Conservation (phyloP, 2,888 invertebrate genomes). For the Luffia ferchaultella region DNA sequence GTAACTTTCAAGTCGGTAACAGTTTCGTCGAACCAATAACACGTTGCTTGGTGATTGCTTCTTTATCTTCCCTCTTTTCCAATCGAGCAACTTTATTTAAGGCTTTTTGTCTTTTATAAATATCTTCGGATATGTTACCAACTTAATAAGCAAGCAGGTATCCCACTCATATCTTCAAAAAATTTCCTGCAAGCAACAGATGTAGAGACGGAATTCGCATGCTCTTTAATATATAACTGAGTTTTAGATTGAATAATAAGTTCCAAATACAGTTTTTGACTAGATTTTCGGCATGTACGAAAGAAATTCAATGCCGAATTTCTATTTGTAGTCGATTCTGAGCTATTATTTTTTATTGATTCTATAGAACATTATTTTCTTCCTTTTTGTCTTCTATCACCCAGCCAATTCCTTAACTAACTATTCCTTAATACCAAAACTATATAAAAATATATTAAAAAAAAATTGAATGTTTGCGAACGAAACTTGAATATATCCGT, state of each 20-base stretch:
- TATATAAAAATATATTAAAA: too few relatives aligned
- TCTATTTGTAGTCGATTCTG: too few relatives aligned
- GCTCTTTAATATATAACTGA: slow-evolving; percentile 4
- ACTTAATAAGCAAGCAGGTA: slow-evolving; percentile 8
- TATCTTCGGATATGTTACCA: slow-evolving; percentile 8
- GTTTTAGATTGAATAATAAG: slow-evolving; percentile 6
- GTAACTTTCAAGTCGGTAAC: too few relatives aligned
- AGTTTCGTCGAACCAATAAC: too few relatives aligned
- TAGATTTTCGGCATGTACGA: slow-evolving; percentile 4
- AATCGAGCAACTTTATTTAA: slow-evolving; percentile 6
- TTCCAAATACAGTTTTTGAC: slow-evolving; percentile 7
- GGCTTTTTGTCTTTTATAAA: slow-evolving; percentile 3
- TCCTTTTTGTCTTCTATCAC: too few relatives aligned
- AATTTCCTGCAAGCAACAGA: slow-evolving; percentile 4
- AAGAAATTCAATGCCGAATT: too few relatives aligned
- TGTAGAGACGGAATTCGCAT: not conserved
- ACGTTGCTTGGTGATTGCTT: not conserved
- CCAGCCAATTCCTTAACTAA: too few relatives aligned
- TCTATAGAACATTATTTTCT: too few relatives aligned
- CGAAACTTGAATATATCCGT: too few relatives aligned
- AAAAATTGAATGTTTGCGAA: too few relatives aligned
- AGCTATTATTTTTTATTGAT: too few relatives aligned
- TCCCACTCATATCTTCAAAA: slow-evolving; percentile 9
- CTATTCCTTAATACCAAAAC: too few relatives aligned
- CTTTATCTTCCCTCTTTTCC: slow-evolving; percentile 8